Evolutionary conservation across 2,888 invertebrate species (phyloP), one percentile per base, ranked within the genome.

Genomic region (Pheosia tremula): DNA sequence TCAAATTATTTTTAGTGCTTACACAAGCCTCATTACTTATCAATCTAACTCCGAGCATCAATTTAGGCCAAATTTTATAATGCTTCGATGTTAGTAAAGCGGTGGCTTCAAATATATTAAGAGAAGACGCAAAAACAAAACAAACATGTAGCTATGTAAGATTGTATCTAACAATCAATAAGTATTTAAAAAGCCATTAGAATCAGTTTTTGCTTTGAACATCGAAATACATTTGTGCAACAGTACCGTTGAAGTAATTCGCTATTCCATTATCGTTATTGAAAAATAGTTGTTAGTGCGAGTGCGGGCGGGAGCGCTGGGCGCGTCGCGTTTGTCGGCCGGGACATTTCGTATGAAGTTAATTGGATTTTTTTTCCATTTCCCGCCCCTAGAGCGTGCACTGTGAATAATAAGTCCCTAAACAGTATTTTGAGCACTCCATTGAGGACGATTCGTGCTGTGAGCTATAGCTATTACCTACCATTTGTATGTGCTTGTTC

Each of bases 361-460:
- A 91, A 91, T 91, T 91, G 90, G 90, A 91, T 54, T 54, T 54
- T 50, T 47, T 91, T 91, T 90, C 90, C 90, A 88, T 91, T 89
- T 89, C 86, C 86, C 86, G 79, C 85, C 86, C 75, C 77, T 84
- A 79, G 87, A 88, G 90, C 87, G 88, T 82, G 82, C 83, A 78
- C 86, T 81, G 82, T 89, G 88, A 87, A 89, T 91, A 89, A 88
- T 87, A 86, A 88, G 87, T 83, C 80, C 80, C 81, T 78, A 85
- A 84, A 85, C 84, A 87, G 85, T 88, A 84, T 86, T 87, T 80
- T 77, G 79, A 81, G 69, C 75, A 75, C 74, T 71, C 68, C 69
- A 69, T 71, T 76, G 70, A 67, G 78, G 77, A 78, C 76, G 77
- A 61, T 70, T 60, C 72, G 5, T n/a, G n/a, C 5, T 47, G 47